These are phyloP conservation scores for Malurus melanocephalus DNA, from an alignment of 2,113 vertebrate genomes.

Conservation along the genomic window DNA sequence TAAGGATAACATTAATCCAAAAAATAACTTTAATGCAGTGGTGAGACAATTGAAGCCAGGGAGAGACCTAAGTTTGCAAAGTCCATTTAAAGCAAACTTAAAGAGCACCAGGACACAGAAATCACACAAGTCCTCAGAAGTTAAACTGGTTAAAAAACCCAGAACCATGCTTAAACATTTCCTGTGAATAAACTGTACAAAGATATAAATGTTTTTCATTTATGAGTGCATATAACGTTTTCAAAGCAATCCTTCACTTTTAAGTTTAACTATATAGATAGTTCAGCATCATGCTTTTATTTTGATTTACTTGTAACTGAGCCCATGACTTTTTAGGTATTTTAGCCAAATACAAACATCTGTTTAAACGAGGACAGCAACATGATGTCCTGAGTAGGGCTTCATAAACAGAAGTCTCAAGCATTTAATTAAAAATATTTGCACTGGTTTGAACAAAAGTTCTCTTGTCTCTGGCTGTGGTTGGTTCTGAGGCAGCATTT, in stretches of 20 bases:
- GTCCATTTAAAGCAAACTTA: not conserved
- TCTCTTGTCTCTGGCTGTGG: not conserved
- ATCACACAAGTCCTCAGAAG: not conserved
- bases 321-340: not conserved
- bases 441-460: not conserved
- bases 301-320: not conserved
- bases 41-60: not conserved
- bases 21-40: not conserved
- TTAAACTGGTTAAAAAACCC: accelerated
- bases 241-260: not conserved
- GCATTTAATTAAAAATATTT: not conserved
- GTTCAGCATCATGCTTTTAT: not conserved
- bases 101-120: not conserved
- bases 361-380: not conserved
- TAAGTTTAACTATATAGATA: not conserved
- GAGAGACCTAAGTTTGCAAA: not conserved
- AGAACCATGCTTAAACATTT: not conserved
- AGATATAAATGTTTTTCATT: not conserved
- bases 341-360: not conserved
- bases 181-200: not conserved
- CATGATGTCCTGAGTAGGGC: not conserved
- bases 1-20: not conserved
- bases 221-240: not conserved
- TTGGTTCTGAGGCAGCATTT: not conserved
- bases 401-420: not conserved